phyloP scores from a whole-genome alignment of 2,888 invertebrate species.

The Sepiola atlantica region DNA sequence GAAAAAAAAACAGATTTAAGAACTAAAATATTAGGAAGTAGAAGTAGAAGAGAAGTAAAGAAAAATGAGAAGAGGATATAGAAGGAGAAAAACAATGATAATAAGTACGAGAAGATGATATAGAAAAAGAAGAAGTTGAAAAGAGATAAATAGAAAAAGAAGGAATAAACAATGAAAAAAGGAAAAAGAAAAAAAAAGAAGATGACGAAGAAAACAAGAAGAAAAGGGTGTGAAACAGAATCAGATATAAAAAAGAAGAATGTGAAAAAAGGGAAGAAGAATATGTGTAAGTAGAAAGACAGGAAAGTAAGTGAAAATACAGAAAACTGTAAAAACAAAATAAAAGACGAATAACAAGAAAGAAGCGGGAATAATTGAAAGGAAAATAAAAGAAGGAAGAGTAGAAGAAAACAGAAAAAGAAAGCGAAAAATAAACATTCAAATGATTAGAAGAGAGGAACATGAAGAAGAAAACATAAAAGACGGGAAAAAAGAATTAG shows the following conservation, averaged over 20 bases:
- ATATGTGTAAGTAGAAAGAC: too few relatives aligned
- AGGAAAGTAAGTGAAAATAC: background rate
- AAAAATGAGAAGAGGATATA: background rate
- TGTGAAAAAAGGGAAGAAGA: background rate
- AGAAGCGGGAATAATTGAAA: background rate
- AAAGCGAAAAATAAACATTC: background rate
- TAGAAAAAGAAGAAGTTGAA: background rate
- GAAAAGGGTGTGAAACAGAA: background rate
- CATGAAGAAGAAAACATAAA: background rate
- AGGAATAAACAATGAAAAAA: background rate
- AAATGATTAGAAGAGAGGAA: background rate
- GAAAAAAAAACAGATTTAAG: background rate
- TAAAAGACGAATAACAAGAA: background rate
- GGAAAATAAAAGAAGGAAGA: background rate
- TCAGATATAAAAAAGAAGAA: background rate
- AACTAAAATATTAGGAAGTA: background rate
- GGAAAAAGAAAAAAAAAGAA: background rate
- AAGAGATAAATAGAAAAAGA: fast-evolving
- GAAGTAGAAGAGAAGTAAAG: too few relatives aligned
- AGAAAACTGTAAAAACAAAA: background rate
- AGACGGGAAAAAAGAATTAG: background rate
- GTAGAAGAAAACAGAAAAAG: background rate
- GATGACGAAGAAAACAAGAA: background rate
- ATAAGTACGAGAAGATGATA: background rate
- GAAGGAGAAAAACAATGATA: background rate